A percentile compares a stretch with the other conserved stretches of the same genome.
Evolutionary conservation across 1,140 invertebrate species (phyloP).

Genomic region (Lamellibrachia luymesi): DNA sequence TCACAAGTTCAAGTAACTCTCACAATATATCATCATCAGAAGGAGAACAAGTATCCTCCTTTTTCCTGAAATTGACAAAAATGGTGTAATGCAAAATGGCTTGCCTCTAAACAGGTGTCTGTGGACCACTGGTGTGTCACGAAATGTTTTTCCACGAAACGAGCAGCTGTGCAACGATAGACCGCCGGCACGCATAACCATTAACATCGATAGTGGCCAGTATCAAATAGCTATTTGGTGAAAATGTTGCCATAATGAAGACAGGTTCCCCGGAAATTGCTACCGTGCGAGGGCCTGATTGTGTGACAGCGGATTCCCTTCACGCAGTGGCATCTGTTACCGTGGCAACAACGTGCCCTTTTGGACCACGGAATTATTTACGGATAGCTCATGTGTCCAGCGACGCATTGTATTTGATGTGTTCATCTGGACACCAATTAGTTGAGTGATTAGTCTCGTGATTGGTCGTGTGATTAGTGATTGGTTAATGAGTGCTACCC

Average conservation of each 20-base stretch:
- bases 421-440: neutral
- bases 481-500: neutral
- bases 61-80: neutral
- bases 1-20: neutral
- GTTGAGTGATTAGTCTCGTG: neutral
- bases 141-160: neutral
- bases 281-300: neutral
- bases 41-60: neutral
- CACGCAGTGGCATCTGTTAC: neutral
- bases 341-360: neutral
- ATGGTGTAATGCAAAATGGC: neutral
- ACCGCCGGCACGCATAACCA: neutral
- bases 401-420: neutral
- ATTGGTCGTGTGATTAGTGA: neutral
- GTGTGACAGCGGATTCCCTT: neutral
- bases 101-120: neutral
- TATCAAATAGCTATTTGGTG: neutral
- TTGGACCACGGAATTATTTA: neutral
- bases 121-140: neutral
- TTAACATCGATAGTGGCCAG: conserved; percentile 1
- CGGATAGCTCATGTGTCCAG: neutral
- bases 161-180: neutral
- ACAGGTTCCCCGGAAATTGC: neutral
- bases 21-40: neutral
- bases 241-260: neutral